Evolutionary conservation across 2,888 invertebrate genomes (phyloP).

Genomic region (Digitonthophagus gazella): DNA sequence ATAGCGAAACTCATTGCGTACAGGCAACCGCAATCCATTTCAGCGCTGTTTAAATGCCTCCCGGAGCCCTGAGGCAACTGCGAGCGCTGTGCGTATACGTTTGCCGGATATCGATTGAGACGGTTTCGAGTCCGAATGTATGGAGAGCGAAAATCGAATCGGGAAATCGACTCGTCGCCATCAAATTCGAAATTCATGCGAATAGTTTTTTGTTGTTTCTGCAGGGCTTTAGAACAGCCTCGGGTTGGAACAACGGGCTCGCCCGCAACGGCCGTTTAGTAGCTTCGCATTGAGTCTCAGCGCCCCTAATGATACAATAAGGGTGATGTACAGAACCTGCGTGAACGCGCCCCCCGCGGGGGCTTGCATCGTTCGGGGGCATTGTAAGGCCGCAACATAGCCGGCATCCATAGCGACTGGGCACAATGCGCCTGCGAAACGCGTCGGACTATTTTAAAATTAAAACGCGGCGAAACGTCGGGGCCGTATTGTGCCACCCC

Average conservation of each 20-base stretch:
- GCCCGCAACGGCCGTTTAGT: neutral
- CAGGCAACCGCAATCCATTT: neutral
- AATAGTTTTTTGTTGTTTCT: neutral
- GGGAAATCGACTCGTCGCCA: neutral
- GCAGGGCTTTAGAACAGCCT: neutral
- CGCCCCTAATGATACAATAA: neutral
- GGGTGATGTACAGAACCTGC: neutral
- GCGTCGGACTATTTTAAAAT: neutral
- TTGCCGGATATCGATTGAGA: neutral
- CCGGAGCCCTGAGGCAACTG: neutral
- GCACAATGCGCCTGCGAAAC: neutral
- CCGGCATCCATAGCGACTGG: neutral
- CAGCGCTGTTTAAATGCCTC: neutral
- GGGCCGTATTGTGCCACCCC: neutral
- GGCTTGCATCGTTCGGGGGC: neutral
- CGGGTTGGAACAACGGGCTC: neutral
- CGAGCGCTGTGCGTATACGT: neutral
- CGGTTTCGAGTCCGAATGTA: neutral
- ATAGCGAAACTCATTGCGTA: neutral
- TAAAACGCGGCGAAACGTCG: neutral
- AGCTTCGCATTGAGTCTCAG: neutral
- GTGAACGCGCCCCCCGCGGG: neutral
- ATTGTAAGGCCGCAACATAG: neutral
- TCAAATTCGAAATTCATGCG: neutral
- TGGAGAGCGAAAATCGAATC: neutral